Base-by-base conservation (phyloP, 2,797 vertebrate genomes). In the Lithobates sylvaticus region DNA sequence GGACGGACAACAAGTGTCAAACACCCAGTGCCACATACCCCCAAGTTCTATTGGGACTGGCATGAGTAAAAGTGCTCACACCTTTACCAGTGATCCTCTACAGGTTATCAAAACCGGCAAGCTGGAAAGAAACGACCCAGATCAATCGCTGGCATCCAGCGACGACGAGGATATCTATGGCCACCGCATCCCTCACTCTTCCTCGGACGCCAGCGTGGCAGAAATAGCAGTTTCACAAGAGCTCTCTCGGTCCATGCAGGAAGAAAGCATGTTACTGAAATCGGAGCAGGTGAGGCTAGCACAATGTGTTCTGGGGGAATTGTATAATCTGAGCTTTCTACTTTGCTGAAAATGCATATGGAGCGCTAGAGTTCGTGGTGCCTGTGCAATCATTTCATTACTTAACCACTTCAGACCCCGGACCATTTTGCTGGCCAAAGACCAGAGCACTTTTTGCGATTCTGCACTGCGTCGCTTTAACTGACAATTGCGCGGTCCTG, bases 121-220 rank as follows among this genome's bases (percentile, higher is more conserved):
- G 84, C 64, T 54, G 2, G 91, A 93, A 81, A 91, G 86, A 64
- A 86, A 87, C 39, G 26, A 78, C 0, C 85, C 21, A 68, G 91
- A 92, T 1, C 88, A 77, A 7, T 65, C 5, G 0, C 26, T 84
- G 36, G 91, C 91, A 0, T 96, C 97, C 75, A 99, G 98, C 65
- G 98, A 99, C 12, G 98, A 99, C 13, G 98, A 99, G 13, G 98
- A 99, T 90, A 99, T 99, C 91, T 99, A 99, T 72, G 91, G 94
- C 12, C 95, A 93, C 0, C 93, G 94, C 27, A 89, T 94, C 69
- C 94, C 94, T 0, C 93, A 91, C 58, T 95, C 95, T 0, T 92
- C 93, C 36, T 95, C 94, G 0, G 93, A 94, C 74, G 89, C 91
- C 0, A 95, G 94, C 5, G n/a, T 93, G 71, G 90, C 92, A 0